Evolutionary conservation across 2,113 vertebrate species (phyloP), one percentile per base, ranked within the genome.

Genomic region (Alexandromys fortis): DNA sequence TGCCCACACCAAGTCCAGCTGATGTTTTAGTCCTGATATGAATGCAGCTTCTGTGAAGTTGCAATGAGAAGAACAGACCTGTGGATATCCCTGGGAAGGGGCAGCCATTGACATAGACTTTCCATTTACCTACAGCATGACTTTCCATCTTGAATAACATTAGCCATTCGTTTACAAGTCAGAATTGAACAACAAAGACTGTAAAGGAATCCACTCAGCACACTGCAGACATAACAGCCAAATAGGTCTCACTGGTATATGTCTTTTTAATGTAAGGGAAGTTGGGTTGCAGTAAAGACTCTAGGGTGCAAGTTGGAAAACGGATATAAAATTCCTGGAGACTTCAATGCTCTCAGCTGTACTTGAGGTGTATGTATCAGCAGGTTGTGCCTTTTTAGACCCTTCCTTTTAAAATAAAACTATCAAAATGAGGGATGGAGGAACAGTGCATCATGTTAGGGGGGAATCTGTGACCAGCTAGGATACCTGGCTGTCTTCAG

Each of bases 91-190:
- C 17, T 3, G 7, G 7, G 61, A 58, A 83, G 72, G 26, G 21
- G 26, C 3, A 0, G 1, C 6, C 72, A 21, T 42, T 86, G 16
- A 67, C 7, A 7, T 63, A 58, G 55, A 47, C 38, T 72, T 75
- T 70, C n/a, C 49, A 55, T 77, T 88, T 91, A 47, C 63, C 82
- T 55, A 76, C 30, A 47, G 42, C 5, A 76, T 61, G 65, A 61
- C 65, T 90, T 92, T 91, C 75, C 21, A 30, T 89, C 14, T 38
- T 83, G 35, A 81, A 55, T 78, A 79, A 78, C 55, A 77, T 94
- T 90, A 92, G 87, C 47, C 45, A 78, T 55, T n/a, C 22, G 49
- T 94, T 11, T 24, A 9, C 5, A 45, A 49, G 45, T 93, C 33
- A 73, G 72, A 81, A 65, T 30, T 45, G 45, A 96, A 82, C 63